Evolutionary conservation across 2,113 vertebrate genomes (phyloP), one percentile per base, ranked within the genome.

Genomic region (Colaptes auratus): DNA sequence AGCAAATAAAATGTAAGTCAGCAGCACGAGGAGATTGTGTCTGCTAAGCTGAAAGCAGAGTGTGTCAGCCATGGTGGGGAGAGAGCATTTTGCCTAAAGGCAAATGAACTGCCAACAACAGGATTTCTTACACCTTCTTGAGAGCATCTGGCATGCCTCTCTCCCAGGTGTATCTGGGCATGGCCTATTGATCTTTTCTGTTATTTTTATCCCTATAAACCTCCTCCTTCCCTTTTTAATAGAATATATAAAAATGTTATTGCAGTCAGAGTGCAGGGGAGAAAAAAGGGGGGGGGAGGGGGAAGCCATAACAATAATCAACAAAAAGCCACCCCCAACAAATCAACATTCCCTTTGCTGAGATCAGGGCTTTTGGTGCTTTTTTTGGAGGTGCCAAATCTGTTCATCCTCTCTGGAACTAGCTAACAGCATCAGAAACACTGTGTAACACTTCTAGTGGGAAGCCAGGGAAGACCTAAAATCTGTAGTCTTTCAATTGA

Each of bases 311-410:
- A 52, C 50, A 52, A 52, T 52, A 24, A 52, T 52, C 2, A 46
- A 52, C 4, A 28, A 52, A 23, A 65, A 30, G 7, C 18, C 42
- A 14, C 2, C 0, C 15, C n/a, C 35, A 44, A 65, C 50, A 52
- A 25, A 52, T 52, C 50, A 42, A 6, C 3, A 8, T 56, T 86
- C 89, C 4, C 16, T 76, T 92, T 96, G 89, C 94, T 94, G 83
- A 93, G 53, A 84, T 67, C 70, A 69, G 74, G 50, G 21, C 14
- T 95, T 96, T 95, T 93, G 86, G 74, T 93, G 92, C 83, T 94
- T 94, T 96, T 95, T 95, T 83, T 93, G 82, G 92, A 93, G 73
- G 73, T 92, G 80, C 86, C 80, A 96, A 90, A 92, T 96, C 88
- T 94, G 90, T 86, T 92, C 85, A 72, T 94, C 59, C 60, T 92